Percentiles rank a stretch among this genome's conserved stretches.
These are phyloP conservation scores for Danaus plexippus DNA, from an alignment of 1,140 invertebrate species.

Conservation along the genomic window DNA sequence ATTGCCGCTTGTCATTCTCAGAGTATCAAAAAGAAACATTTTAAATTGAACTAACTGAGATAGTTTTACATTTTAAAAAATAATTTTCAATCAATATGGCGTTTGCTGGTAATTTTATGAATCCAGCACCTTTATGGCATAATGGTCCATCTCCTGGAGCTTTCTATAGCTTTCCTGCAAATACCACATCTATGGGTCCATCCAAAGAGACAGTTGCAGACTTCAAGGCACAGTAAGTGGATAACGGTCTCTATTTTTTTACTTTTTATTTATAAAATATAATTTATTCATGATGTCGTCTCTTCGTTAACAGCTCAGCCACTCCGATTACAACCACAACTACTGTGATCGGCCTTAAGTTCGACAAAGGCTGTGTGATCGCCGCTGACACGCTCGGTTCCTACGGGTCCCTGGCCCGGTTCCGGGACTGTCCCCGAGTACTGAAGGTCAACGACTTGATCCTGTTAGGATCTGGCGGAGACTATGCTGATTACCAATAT, in stretches of 20 bases:
- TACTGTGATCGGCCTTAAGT: slow-evolving; percentile 90
- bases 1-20: slow-evolving; percentile 51
- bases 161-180: slow-evolving; percentile 80
- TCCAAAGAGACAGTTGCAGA: slow-evolving; percentile 61
- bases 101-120: slow-evolving; percentile 58
- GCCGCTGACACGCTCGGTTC: slow-evolving; percentile 93
- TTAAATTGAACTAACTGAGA: no score
- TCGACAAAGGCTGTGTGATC: slow-evolving; percentile 90
- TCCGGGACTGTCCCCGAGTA: slow-evolving; percentile 85
- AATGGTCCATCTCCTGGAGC: slow-evolving; percentile 80
- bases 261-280: not conserved
- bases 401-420: slow-evolving; percentile 93
- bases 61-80: slow-evolving; percentile 11
- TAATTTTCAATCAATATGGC: slow-evolving; percentile 35
- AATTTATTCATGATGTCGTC: slow-evolving; percentile 7
- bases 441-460: slow-evolving; percentile 92
- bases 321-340: slow-evolving; percentile 90
- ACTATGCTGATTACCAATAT: slow-evolving; percentile 97
- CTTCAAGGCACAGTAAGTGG: slow-evolving; percentile 78
- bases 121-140: slow-evolving; percentile 75
- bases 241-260: no score
- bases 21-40: slow-evolving; percentile 8
- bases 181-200: slow-evolving; percentile 39
- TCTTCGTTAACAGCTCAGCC: slow-evolving; percentile 69
- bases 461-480: slow-evolving; percentile 90